Evolutionary conservation across 2,888 invertebrate genomes (phyloP).

Genomic region (Petrophora chlorosata): DNA sequence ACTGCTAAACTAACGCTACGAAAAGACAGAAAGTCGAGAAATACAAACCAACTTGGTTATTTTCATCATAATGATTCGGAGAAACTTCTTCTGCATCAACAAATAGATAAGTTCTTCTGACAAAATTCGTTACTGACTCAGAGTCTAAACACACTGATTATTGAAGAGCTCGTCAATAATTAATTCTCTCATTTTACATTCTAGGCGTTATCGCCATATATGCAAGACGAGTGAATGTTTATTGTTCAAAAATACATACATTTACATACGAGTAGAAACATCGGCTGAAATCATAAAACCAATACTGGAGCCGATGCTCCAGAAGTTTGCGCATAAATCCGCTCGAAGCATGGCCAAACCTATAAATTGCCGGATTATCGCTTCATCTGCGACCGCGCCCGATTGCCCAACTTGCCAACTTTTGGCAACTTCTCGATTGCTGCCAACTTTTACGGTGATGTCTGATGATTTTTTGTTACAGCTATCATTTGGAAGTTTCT

Average conservation of each 20-base stretch:
- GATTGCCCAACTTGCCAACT: conserved; percentile 8
- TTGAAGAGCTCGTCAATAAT: too few relatives aligned
- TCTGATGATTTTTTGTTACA: conserved; percentile 6
- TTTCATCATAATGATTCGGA: too few relatives aligned
- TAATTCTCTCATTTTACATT: background rate
- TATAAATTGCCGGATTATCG: conserved; percentile 24
- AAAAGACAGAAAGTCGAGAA: too few relatives aligned
- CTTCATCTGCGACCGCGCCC: conserved; percentile 21
- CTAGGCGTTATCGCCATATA: too few relatives aligned
- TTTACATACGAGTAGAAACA: conserved; percentile 6
- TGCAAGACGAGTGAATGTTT: too few relatives aligned
- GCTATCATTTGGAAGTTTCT: conserved; percentile 2
- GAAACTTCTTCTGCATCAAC: too few relatives aligned
- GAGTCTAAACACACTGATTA: too few relatives aligned
- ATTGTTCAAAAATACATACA: background rate
- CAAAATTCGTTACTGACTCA: too few relatives aligned
- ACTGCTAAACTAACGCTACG: too few relatives aligned
- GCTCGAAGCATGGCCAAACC: conserved; percentile 5
- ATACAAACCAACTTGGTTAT: too few relatives aligned
- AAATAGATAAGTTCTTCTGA: too few relatives aligned
- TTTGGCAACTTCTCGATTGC: conserved; percentile 6
- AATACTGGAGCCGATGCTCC: background rate
- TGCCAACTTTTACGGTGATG: background rate
- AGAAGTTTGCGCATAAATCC: conserved; percentile 15
- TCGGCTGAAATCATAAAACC: conserved; percentile 6